A percentile compares a stretch with the other conserved stretches of the same genome.
phyloP scores from a whole-genome alignment of 2,797 vertebrate species.

The Manis pentadactyla region DNA sequence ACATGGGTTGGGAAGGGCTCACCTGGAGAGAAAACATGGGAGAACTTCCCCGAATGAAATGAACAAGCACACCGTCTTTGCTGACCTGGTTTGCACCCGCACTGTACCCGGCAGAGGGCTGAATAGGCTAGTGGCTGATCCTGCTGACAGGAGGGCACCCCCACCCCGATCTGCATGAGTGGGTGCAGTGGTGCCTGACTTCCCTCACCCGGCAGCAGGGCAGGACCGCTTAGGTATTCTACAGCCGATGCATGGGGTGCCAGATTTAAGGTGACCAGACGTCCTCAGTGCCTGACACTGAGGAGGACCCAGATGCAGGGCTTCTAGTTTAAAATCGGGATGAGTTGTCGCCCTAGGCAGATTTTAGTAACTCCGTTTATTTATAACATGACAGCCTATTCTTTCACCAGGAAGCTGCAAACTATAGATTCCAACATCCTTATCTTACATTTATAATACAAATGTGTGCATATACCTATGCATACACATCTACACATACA shows the following conservation, averaged over 20 bases:
- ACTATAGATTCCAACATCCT: neutral
- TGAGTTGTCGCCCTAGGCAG: neutral
- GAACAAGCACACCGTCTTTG: neutral
- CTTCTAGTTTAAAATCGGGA: neutral
- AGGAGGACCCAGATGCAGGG: rapidly evolving
- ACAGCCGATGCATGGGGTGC: rapidly evolving
- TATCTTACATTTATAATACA: neutral
- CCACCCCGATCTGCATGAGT: rapidly evolving
- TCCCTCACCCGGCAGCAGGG: rapidly evolving
- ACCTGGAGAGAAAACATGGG: rapidly evolving
- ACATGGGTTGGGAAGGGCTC: rapidly evolving
- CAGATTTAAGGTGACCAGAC: neutral
- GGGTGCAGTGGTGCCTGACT: rapidly evolving
- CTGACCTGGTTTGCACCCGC: no score
- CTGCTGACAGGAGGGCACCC: neutral
- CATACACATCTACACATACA: no score
- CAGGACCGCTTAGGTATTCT: rapidly evolving
- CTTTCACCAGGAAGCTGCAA: neutral
- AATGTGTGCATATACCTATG: neutral
- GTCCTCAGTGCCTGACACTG: neutral
- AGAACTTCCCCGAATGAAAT: neutral
- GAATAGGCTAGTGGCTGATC: neutral
- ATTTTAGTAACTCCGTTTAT: neutral
- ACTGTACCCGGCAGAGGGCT: rapidly evolving
- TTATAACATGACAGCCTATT: neutral